Evolutionary conservation across 2,113 vertebrate genomes (phyloP), one percentile per base, ranked within the genome.

Genomic region (Apteryx mantelli): DNA sequence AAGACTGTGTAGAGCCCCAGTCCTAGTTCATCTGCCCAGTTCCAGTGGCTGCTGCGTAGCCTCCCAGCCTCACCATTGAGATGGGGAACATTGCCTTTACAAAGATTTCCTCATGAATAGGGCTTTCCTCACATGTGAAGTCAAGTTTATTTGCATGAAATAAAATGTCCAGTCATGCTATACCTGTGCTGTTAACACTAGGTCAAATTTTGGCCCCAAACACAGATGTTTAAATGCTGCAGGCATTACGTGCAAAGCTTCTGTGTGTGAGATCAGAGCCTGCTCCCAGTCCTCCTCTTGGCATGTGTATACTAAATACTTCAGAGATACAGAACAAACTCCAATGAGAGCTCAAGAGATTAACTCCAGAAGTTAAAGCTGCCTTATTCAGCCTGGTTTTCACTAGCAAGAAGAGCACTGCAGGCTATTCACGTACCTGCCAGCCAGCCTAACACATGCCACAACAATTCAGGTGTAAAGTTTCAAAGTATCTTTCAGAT

Each of bases 41-140:
- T 7, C 28, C 56, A 24, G 13, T 0, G 1, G 48, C 1, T 1
- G 36, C n/a, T 61, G 15, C 6, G 0, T n/a, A 80, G n/a, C 7
- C 3, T 84, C 28, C 38, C 73, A 53, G 42, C 19, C 28, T 64
- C 48, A 53, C 56, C 19, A 44, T 19, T 38, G 26, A 58, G 44
- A 82, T 17, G 11, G 11, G 7, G 19, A 89, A 68, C 9, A 19
- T 11, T 82, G 4, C 48, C 82, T 82, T 84, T 78, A 73, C 21
- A 68, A 74, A 91, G 15, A 22, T 26, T 73, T 76, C 63, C 14
- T 89, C 21, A 7, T 40, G 5, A 82, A 46, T 77, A 82, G 9
- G 38, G 20, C 18, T 78, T 89, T 73, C 50, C 14, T 82, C 5
- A 9, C 13, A 16, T 5, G 4, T 36, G 32, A 88, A 52, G 4